Conservation (phyloP, 2,797 vertebrate species). For the Apogon hyalosoma region DNA sequence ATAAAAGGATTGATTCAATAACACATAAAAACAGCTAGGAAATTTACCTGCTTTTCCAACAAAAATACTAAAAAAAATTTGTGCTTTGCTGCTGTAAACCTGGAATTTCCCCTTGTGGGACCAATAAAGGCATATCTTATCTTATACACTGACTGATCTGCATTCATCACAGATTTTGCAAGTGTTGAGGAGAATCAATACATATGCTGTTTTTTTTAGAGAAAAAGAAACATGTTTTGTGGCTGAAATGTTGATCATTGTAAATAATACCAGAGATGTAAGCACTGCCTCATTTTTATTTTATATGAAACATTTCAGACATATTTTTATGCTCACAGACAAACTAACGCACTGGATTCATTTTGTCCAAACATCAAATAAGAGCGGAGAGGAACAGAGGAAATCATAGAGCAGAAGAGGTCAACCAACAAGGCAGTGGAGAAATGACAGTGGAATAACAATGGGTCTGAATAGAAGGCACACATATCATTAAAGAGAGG, state of each 20-base stretch:
- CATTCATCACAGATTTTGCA: no score
- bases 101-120: no score
- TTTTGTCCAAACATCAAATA: conserved; percentile 39
- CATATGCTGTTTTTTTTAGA: background rate
- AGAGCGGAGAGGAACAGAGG: conserved; percentile 30
- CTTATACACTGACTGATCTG: no score
- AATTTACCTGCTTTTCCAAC: no score
- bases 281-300: background rate
- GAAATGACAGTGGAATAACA: conserved; percentile 57
- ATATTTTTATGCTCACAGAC: background rate
- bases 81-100: no score
- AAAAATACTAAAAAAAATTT: no score
- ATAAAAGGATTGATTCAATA: no score
- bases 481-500: conserved; percentile 53
- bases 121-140: no score
- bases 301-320: no score
- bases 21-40: no score
- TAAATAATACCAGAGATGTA: background rate
- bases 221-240: background rate
- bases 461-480: conserved; percentile 32
- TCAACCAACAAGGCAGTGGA: conserved; percentile 39
- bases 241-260: conserved; percentile 1
- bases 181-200: no score
- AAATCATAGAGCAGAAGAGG: conserved; percentile 49
- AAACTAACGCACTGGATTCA: conserved; percentile 24